Evolutionary conservation across 2,113 vertebrate genomes (phyloP), one percentile per base, ranked within the genome.

Genomic region (Cinclus cinclus): DNA sequence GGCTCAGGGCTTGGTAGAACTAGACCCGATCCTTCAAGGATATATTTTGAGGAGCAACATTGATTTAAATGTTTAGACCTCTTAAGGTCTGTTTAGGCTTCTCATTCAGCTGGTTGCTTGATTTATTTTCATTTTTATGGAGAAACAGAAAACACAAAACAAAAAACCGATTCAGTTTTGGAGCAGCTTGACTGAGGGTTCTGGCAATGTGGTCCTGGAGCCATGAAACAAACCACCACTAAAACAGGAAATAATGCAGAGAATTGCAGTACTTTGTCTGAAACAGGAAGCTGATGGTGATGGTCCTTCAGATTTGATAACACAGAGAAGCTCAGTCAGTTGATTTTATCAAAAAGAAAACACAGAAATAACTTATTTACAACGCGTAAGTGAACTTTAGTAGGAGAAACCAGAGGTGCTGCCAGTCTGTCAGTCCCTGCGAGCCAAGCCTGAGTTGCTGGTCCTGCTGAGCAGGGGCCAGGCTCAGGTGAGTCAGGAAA

Each of bases 401-500:
- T 8, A 24, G 60, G 56, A 67, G 64, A 63, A 42, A 37, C 3
- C 7, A 3, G 11, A 50, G 46, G 28, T 73, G 10, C 68, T 6
- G 20, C 1, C 0, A 10, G 0, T 62, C 47, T 21, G 41, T 60
- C 37, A 5, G 46, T 21, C 19, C 6, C 11, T 35, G 5, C 0
- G 8, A 67, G 71, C 49, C 0, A 2, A 2, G 7, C 30, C 33
- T 6, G 44, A 49, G 58, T 69, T 0, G 0, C 55, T 15, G 55
- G 55, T 77, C 73, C 42, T 13, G 37, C 15, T 46, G 30, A 8
- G 44, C 41, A 1, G 6, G 11, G 62, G 33, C 39, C 52, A 28
- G 47, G 35, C 7, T 73, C 17, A 3, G 52, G 28, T 33, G 31
- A 16, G 3, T 11, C 53, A 3, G 42, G 7, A 42, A 30, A 15